A percentile compares a stretch with the other conserved stretches of the same genome.
Conservation (phyloP, 1,140 invertebrate species). For the Drosophila ironensis region DNA sequence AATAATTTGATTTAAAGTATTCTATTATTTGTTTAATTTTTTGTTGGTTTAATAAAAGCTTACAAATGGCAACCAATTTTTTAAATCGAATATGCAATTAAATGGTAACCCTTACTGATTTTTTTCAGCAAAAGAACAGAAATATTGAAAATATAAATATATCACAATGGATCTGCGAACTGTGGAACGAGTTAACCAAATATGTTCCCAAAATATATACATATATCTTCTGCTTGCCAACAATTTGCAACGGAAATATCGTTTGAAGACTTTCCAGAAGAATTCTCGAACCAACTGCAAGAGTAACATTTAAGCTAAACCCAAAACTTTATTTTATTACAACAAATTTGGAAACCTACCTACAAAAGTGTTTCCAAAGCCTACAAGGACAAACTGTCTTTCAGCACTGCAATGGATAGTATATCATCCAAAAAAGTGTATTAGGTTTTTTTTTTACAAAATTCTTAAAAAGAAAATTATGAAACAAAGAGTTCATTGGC, state of each 20-base stretch:
- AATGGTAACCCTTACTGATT: slow-evolving; percentile 58
- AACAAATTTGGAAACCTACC: no score
- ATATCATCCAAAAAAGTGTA: no score
- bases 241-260: slow-evolving; percentile 4
- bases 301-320: not conserved
- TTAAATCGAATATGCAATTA: slow-evolving; percentile 42
- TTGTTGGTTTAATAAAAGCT: slow-evolving; percentile 68
- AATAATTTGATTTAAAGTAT: slow-evolving; percentile 64
- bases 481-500: no score
- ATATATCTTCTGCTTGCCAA: slow-evolving; percentile 7
- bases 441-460: no score
- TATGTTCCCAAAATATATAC: not conserved
- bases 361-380: no score
- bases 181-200: slow-evolving; percentile 19
- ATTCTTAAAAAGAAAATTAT: no score
- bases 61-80: slow-evolving; percentile 27
- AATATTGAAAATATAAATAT: slow-evolving; percentile 28
- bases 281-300: not conserved
- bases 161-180: slow-evolving; percentile 45
- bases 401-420: no score
- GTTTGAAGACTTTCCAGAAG: not conserved
- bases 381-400: no score
- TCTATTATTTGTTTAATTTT: slow-evolving; percentile 71
- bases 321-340: not conserved
- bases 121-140: slow-evolving; percentile 53